Evolutionary conservation across 2,113 vertebrate genomes (phyloP).

Genomic region (Seriola rivoliana): DNA sequence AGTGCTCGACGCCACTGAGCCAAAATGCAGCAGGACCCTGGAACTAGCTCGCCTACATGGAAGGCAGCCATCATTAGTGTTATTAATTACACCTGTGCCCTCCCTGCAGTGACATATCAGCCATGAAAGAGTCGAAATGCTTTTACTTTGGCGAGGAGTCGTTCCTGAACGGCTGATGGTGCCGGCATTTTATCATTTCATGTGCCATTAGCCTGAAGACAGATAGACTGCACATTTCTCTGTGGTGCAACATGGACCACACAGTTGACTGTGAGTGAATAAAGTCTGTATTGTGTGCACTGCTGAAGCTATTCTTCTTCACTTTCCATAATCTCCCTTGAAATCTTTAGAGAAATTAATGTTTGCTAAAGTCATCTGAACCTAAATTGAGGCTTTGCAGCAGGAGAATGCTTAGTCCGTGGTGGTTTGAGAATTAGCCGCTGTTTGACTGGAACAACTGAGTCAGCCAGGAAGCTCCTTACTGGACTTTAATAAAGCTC

Average conservation of each 20-base stretch:
- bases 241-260: neutral
- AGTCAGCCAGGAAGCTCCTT: constrained; percentile 45
- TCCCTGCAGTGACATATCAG: constrained; percentile 13
- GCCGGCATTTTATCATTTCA: neutral
- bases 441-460: constrained; percentile 59
- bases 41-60: constrained; percentile 9
- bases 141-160: constrained; percentile 12
- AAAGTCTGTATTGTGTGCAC: neutral
- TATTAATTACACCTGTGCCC: constrained; percentile 22
- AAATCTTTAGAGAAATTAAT: constrained; percentile 51
- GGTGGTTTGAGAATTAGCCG: constrained; percentile 29
- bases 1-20: neutral
- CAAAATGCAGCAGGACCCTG: constrained; percentile 21
- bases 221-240: neutral
- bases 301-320: neutral
- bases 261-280: constrained; percentile 12
- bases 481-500: constrained; percentile 56
- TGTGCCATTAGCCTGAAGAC: constrained; percentile 1
- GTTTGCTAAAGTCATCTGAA: constrained; percentile 53
- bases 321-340: constrained; percentile 6
- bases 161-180: neutral
- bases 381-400: constrained; percentile 31
- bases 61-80: constrained; percentile 17
- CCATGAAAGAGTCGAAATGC: neutral
- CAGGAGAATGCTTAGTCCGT: constrained; percentile 16